A percentile compares a stretch with the other conserved stretches of the same genome.
Conservation (phyloP, 2,797 vertebrate genomes). For the Psittacula derbiana region DNA sequence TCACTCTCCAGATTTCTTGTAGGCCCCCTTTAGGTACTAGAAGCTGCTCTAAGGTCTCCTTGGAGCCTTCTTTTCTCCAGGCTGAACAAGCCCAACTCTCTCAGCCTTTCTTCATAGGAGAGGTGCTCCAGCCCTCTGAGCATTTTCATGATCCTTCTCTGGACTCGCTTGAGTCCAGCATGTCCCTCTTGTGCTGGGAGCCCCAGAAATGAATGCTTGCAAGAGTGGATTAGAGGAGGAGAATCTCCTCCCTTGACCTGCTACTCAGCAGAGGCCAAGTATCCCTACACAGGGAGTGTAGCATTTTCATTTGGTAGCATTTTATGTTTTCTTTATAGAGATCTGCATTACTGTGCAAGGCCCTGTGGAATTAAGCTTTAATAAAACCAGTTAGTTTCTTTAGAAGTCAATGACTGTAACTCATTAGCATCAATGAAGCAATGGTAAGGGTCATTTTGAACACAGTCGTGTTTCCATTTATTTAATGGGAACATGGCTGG, state of each 20-base stretch:
- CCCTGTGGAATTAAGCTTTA: background rate
- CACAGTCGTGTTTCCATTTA: background rate
- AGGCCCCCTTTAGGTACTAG: background rate
- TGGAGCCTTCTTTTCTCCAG: background rate
- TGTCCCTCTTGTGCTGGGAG: background rate
- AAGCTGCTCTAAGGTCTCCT: background rate
- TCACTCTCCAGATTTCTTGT: background rate
- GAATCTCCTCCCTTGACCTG: background rate
- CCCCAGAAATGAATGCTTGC: background rate
- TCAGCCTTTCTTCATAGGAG: background rate
- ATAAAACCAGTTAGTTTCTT: constrained; percentile 2
- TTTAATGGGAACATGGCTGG: background rate
- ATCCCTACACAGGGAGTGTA: fast-evolving
- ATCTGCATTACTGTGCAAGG: background rate
- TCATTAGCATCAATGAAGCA: background rate
- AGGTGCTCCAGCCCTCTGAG: background rate
- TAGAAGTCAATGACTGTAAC: background rate
- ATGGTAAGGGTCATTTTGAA: background rate
- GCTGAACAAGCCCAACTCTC: background rate
- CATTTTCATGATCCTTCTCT: background rate
- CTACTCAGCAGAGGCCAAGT: background rate
- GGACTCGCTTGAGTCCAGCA: background rate
- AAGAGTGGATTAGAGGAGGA: background rate
- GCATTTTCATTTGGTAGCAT: background rate
- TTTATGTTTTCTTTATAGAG: background rate